A percentile compares a stretch with the other conserved stretches of the same genome.
Evolutionary conservation across 2,113 vertebrate genomes (phyloP).

Genomic region (Tamias sibiricus): DNA sequence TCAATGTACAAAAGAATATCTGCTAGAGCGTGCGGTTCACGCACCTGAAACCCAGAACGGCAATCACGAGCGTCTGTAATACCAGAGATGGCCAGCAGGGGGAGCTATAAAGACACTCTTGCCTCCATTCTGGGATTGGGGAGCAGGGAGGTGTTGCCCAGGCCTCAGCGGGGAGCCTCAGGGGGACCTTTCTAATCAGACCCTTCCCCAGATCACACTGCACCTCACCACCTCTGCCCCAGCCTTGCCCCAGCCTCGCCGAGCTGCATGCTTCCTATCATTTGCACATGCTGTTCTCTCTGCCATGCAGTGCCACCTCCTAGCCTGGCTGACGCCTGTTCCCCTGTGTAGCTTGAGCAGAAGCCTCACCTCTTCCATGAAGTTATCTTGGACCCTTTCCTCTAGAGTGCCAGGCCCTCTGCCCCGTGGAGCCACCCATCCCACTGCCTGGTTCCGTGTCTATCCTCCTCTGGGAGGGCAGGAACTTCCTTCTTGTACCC

Average conservation of each 20-base stretch:
- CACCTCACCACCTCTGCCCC: neutral
- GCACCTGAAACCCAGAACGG: neutral
- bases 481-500: neutral
- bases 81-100: neutral
- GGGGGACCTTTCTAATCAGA: too few species aligned
- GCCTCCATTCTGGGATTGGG: rapidly evolving
- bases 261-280: neutral
- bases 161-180: too few species aligned
- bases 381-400: neutral
- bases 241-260: too few species aligned
- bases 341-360: neutral
- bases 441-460: neutral
- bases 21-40: neutral
- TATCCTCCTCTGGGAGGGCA: neutral
- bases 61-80: neutral
- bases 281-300: neutral
- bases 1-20: neutral
- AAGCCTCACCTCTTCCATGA: neutral
- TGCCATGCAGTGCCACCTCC: neutral
- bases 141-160: neutral
- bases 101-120: rapidly evolving
- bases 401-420: neutral
- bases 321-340: neutral
- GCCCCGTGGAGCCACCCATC: neutral
- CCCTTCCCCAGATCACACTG: neutral